Evolutionary conservation across 1,140 invertebrate genomes (phyloP).

Genomic region (Drosophila hydei): DNA sequence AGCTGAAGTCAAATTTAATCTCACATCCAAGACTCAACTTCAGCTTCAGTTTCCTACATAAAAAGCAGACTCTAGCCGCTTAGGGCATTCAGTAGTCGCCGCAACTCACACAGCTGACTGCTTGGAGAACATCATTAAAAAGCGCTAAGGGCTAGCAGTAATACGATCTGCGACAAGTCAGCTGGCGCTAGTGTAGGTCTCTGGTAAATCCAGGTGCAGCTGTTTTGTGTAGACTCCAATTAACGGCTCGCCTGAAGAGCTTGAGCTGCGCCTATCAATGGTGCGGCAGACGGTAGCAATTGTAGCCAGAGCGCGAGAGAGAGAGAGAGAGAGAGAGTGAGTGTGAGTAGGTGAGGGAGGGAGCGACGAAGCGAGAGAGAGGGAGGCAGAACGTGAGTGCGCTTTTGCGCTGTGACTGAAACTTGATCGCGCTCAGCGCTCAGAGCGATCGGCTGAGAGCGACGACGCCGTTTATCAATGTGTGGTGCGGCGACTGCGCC

Average conservation of each 20-base stretch:
- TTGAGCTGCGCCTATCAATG: conserved; percentile 54
- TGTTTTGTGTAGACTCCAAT: conserved; percentile 72
- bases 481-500: not conserved
- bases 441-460: conserved; percentile 17
- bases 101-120: conserved; percentile 1
- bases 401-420: conserved; percentile 44
- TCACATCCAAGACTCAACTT: too few relatives aligned
- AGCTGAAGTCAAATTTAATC: too few relatives aligned
- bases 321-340: conserved; percentile 24
- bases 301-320: not conserved
- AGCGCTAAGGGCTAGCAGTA: conserved; percentile 36
- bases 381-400: conserved; percentile 7
- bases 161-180: conserved; percentile 68
- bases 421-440: conserved; percentile 64
- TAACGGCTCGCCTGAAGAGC: conserved; percentile 57
- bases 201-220: conserved; percentile 48
- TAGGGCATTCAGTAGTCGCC: conserved; percentile 24
- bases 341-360: conserved; percentile 3
- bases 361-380: not conserved
- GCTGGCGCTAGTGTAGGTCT: conserved; percentile 64
- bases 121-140: not conserved
- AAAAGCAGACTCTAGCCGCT: too few relatives aligned
- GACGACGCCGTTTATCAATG: conserved; percentile 6
- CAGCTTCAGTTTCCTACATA: too few relatives aligned
- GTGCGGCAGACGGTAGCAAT: conserved; percentile 25